Conservation (phyloP, 2,797 vertebrate genomes). For the Coilia nasus region DNA sequence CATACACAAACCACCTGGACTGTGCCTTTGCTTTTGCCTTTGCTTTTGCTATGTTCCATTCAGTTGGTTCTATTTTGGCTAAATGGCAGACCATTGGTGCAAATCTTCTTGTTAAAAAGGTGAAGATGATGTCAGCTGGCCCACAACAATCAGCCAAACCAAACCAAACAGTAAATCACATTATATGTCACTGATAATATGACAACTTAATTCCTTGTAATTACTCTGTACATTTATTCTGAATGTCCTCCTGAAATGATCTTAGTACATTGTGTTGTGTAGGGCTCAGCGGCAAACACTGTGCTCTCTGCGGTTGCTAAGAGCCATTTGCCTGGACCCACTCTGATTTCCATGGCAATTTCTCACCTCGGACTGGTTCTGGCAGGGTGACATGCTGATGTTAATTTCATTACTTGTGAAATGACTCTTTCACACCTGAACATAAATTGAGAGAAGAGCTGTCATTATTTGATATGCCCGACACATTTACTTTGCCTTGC, state of each 20-base stretch:
- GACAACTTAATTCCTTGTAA: conserved; percentile 34
- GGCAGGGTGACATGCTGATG: conserved; percentile 18
- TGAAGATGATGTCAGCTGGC: too few species aligned
- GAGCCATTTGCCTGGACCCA: conserved; percentile 36
- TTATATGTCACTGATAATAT: too few species aligned
- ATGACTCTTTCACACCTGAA: conserved; percentile 19
- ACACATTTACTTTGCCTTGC: not conserved
- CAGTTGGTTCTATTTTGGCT: too few species aligned
- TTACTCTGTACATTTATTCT: conserved; percentile 1
- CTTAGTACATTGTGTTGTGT: not conserved
- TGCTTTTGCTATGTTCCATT: too few species aligned
- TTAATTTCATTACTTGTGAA: conserved; percentile 25
- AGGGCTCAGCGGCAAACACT: not conserved
- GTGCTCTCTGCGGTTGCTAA: conserved; percentile 45
- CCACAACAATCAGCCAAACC: too few species aligned
- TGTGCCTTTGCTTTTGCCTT: too few species aligned
- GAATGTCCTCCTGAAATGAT: not conserved
- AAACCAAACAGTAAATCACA: too few species aligned
- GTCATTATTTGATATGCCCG: conserved; percentile 9
- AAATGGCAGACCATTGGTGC: too few species aligned
- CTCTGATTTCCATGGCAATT: conserved; percentile 12
- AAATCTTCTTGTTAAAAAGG: too few species aligned
- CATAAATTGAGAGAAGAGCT: conserved; percentile 17
- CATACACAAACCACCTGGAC: too few species aligned
- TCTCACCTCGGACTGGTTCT: conserved; percentile 13